Evolutionary conservation across 2,797 vertebrate genomes (phyloP).

Genomic region (Gymnocypris eckloni): DNA sequence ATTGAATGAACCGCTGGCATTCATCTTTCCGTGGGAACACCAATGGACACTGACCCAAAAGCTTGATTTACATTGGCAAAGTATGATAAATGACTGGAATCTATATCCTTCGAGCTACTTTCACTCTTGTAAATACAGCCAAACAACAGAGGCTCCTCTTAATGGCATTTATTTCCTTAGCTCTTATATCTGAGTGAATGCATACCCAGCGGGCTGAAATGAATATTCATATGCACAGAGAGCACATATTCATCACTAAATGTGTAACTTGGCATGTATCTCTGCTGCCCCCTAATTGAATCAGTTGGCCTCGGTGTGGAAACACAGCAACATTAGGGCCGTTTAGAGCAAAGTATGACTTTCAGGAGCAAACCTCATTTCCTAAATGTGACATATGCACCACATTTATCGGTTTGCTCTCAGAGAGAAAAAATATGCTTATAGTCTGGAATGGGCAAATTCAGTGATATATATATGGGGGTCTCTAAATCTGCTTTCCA

Average conservation of each 20-base stretch:
- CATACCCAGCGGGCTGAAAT: slow-evolving; percentile 65
- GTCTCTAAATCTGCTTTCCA: background rate
- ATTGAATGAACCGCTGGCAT: slow-evolving; percentile 63
- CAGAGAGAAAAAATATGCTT: too few species aligned
- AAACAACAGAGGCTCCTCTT: slow-evolving; percentile 34
- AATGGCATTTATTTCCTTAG: slow-evolving; percentile 51
- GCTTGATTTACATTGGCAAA: slow-evolving; percentile 66
- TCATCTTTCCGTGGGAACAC: slow-evolving; percentile 44
- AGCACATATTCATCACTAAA: slow-evolving; percentile 64
- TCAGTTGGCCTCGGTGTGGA: slow-evolving; percentile 65
- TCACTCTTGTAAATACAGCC: slow-evolving; percentile 38
- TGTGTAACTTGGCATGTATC: slow-evolving; percentile 62
- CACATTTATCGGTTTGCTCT: slow-evolving; percentile 15
- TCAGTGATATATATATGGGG: background rate
- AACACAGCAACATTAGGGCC: slow-evolving; percentile 60
- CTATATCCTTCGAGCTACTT: slow-evolving; percentile 49
- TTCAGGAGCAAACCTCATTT: slow-evolving; percentile 36
- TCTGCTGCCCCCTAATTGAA: slow-evolving; percentile 60
- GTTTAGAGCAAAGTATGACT: slow-evolving; percentile 47
- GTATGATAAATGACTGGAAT: slow-evolving; percentile 60
- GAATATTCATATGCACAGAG: slow-evolving; percentile 71
- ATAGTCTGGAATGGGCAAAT: background rate
- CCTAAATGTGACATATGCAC: slow-evolving; percentile 12
- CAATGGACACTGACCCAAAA: slow-evolving; percentile 61
- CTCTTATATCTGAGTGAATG: slow-evolving; percentile 57